Base-by-base conservation (phyloP, 2,113 vertebrate genomes). In the Peromyscus californicus region DNA sequence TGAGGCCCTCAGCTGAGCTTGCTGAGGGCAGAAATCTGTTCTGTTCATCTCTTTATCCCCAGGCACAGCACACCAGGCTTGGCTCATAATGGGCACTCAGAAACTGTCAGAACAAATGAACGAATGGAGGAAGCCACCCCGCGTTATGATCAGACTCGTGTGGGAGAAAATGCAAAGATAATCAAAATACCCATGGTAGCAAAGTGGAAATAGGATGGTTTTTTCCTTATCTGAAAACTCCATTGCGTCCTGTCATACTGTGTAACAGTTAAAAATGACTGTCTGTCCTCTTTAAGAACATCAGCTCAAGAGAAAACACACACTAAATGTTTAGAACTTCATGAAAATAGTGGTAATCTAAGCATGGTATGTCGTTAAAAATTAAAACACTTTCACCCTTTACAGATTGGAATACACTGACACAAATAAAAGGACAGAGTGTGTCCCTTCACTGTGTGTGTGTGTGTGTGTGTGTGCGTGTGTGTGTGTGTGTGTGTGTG, bases 321-420 rank as follows among this genome's bases (percentile, higher is more conserved):
- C 87, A 48, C 48, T 48, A 78, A 83, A 89, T 57, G 5, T 80
- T 84, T 4, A 76, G 69, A 93, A 90, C 93, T 80, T 88, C 79
- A 48, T 93, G 70, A 75, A 84, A 90, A 83, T 54, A 91, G 69
- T 12, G 54, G 75, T 33, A 88, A 92, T 57, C 26, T 89, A 96
- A 97, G 85, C 29, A 45, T 59, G 22, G 59, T 45, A 63, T 31
- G 42, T 29, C 39, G n/a, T 85, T 84, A 87, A 90, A 95, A 78
- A 89, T 88, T 75, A 84, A 86, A 85, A 39, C 26, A 12, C 48
- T 89, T 70, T 45, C 39, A 48, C 11, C 88, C 48, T 89, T 80
- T 74, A 39, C 65, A 89, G n/a, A 36, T 36, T 45, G 13, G n/a
- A 94, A 72, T 39, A 87, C 42, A 72, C 10, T 57, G 10, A 80